Evolutionary conservation across 2,888 invertebrate species (phyloP).

Genomic region (Amblyjoppa proteus): DNA sequence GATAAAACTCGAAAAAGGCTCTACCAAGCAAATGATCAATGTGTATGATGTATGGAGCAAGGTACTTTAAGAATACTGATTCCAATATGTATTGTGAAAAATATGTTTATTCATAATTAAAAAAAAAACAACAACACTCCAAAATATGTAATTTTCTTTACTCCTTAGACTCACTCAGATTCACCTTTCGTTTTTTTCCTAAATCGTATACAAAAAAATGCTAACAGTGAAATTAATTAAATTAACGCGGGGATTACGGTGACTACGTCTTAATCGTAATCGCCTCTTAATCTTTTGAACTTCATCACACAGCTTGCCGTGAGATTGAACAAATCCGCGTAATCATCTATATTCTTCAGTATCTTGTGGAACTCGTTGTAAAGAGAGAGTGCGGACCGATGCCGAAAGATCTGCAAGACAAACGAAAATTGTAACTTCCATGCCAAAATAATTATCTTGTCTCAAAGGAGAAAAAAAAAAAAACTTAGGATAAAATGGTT

Average conservation of each 20-base stretch:
- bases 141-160: not conserved
- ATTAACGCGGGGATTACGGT: not conserved
- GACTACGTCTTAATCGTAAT: not conserved
- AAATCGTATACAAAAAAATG: not conserved
- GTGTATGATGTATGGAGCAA: slow-evolving; percentile 16
- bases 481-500: not conserved
- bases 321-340: not conserved
- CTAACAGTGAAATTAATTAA: not conserved
- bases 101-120: not conserved
- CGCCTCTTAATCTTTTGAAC: not conserved
- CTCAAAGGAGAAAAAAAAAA: not conserved
- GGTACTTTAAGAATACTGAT: slow-evolving; percentile 15
- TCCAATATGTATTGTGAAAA: slow-evolving; percentile 14
- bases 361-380: not conserved
- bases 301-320: not conserved
- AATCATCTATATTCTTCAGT: not conserved
- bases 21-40: not conserved
- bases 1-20: slow-evolving; percentile 9
- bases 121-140: not conserved
- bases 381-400: not conserved
- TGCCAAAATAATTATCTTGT: not conserved
- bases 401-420: not conserved
- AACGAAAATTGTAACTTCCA: not conserved
- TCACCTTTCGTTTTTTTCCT: not conserved
- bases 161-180: not conserved